Base-by-base conservation (phyloP, 2,888 invertebrate species). In the Andrena bicolor region DNA sequence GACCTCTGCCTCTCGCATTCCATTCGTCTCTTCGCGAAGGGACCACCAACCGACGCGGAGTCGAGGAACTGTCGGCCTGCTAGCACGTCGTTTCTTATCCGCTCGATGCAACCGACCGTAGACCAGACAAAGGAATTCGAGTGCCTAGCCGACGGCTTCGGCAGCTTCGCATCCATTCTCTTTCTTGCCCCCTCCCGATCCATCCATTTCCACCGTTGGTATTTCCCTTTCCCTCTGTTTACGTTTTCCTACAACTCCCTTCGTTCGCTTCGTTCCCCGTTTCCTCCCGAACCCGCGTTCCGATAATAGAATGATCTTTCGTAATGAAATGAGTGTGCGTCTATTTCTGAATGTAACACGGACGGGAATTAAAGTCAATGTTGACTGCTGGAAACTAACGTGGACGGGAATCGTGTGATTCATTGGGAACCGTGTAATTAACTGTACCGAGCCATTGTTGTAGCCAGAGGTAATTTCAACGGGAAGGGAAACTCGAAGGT, bases 121-220 rank as follows among this genome's bases (percentile, higher is more conserved):
- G 90, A 89, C 90, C 89, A 89, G 89, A 90, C 90, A 90, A 90
- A 90, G 88, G 89, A 88, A 86, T 84, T 85, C 82, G 77, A 85
- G 88, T 85, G 75, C 70, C 83, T 68, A 69, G 79, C 82, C 81
- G 80, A 77, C 83, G 66, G 76, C 78, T 84, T 78, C 79, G 80
- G 80, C 68, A 82, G 87, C 85, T 79, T 84, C 78, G 76, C 70
- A 32, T 64, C 53, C 64, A 51, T 69, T 70, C 30, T 32, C 32
- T 48, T 2, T 48, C 61, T 73, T 41, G 60, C 51, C 26, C 41
- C 48, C 51, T 10, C 60, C 10, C 32, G 41, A 41, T 5, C 41
- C 41, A 41, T 16, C 7, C 30, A 7, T 49, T 41, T 30, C 26
- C 8, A 41, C 10, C 48, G 13, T 28, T 16, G 8, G 56, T 26